A percentile compares a stretch with the other conserved stretches of the same genome.
Conservation (phyloP, 2,797 vertebrate species). For the Pristis pectinata region DNA sequence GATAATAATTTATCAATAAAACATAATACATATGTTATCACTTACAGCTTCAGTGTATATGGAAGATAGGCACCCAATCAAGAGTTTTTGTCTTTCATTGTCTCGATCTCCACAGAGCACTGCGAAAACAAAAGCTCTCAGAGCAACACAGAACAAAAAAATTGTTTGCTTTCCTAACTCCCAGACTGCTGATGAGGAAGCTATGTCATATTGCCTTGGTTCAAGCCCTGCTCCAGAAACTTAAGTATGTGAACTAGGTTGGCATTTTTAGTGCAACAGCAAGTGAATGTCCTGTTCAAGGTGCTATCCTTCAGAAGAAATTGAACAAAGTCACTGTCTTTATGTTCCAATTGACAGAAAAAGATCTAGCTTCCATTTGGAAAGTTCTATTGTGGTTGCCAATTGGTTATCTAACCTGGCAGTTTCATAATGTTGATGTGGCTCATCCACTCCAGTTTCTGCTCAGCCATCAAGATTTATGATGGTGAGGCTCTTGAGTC, state of each 20-base stretch:
- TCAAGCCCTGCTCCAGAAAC: neutral
- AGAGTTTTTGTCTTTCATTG: neutral
- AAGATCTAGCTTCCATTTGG: neutral
- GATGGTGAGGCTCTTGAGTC: neutral
- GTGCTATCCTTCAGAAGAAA: neutral
- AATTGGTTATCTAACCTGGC: neutral
- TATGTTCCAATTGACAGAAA: neutral
- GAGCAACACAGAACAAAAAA: too few relatives aligned
- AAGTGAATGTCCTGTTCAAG: neutral
- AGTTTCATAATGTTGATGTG: neutral
- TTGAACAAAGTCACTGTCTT: neutral
- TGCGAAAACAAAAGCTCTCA: too few relatives aligned
- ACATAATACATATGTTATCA: neutral
- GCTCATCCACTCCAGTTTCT: neutral
- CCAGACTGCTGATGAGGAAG: neutral
- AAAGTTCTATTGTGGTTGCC: neutral
- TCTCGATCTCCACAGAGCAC: neutral
- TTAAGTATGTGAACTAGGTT: neutral
- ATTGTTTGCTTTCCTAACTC: neutral
- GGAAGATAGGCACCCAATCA: neutral
- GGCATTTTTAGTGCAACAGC: neutral
- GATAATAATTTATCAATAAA: neutral
- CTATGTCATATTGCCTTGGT: neutral
- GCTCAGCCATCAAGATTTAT: neutral
- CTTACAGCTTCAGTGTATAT: neutral